Percentiles rank a stretch among this genome's conserved stretches.
Conservation (phyloP, 2,113 vertebrate species). For the Brienomyrus longianalis region DNA sequence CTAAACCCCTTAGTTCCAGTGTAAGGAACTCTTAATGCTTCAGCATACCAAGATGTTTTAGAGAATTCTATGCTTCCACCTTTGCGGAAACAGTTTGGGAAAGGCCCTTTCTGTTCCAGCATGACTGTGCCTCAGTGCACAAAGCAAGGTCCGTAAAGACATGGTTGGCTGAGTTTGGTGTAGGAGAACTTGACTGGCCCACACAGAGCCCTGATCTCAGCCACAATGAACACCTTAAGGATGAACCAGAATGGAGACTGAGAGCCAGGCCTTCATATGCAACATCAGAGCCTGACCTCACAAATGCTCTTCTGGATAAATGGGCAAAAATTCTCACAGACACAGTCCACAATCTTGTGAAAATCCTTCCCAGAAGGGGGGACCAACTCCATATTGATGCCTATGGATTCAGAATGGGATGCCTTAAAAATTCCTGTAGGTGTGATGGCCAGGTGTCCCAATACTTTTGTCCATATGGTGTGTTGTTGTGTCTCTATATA, state of each 20-base stretch:
- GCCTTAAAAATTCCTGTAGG: not conserved
- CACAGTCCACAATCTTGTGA: too few relatives aligned
- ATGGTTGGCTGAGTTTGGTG: not conserved
- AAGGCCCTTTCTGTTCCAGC: too few relatives aligned
- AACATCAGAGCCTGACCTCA: too few relatives aligned
- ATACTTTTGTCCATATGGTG: not conserved
- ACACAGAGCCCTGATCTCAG: not conserved
- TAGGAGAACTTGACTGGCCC: not conserved
- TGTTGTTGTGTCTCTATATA: not conserved
- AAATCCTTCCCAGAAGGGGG: too few relatives aligned
- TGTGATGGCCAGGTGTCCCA: not conserved
- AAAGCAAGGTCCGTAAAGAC: not conserved
- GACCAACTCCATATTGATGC: not conserved
- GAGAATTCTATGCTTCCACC: too few relatives aligned
- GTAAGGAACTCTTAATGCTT: too few relatives aligned
- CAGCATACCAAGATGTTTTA: too few relatives aligned
- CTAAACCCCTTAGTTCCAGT: too few relatives aligned
- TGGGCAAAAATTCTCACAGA: not conserved
- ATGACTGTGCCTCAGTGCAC: too few relatives aligned
- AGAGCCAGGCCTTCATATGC: not conserved
- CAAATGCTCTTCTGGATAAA: not conserved
- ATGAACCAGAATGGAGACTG: not conserved
- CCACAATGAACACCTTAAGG: not conserved
- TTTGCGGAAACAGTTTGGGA: too few relatives aligned
- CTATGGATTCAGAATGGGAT: not conserved